phyloP scores from a whole-genome alignment of 1,140 invertebrate genomes.

The Acyrthosiphon pisum region DNA sequence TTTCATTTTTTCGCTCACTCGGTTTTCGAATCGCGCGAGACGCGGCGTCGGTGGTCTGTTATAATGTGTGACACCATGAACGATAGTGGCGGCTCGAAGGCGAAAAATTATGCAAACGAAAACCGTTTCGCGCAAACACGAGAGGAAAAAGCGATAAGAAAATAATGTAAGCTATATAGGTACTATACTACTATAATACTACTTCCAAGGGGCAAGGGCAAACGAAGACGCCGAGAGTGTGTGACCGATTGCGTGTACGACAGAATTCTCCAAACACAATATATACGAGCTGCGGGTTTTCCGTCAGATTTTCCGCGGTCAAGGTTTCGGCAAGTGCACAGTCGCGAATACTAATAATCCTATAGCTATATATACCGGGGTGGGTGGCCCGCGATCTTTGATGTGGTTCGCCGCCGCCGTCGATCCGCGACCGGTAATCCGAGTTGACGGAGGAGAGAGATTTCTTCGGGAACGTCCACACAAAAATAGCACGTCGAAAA shows the following conservation, averaged over 20 bases:
- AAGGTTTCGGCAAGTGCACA: not conserved
- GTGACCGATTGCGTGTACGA: not conserved
- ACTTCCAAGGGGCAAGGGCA: too few species aligned
- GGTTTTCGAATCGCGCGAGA: not conserved
- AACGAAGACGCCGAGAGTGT: too few species aligned
- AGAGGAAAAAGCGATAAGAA: not conserved
- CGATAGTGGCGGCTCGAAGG: not conserved
- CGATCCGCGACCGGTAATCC: slow-evolving; percentile 24
- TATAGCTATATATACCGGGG: not conserved
- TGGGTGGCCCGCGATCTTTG: not conserved
- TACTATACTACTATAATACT: too few species aligned
- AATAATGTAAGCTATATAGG: too few species aligned
- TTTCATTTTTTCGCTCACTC: not conserved
- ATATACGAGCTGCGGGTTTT: not conserved
- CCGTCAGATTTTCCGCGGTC: not conserved
- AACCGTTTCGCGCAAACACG: not conserved
- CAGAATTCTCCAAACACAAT: too few species aligned
- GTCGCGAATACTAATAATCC: not conserved
- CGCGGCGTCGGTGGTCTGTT: not conserved
- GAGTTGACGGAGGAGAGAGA: slow-evolving; percentile 40
- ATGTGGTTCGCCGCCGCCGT: not conserved
- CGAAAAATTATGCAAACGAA: not conserved
- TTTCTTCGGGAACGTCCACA: slow-evolving; percentile 21
- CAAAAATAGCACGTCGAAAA: slow-evolving; percentile 53
- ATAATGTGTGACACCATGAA: not conserved